A percentile compares a stretch with the other conserved stretches of the same genome.
Evolutionary conservation across 2,888 invertebrate genomes (phyloP).

Genomic region (Eupithecia centaureata): DNA sequence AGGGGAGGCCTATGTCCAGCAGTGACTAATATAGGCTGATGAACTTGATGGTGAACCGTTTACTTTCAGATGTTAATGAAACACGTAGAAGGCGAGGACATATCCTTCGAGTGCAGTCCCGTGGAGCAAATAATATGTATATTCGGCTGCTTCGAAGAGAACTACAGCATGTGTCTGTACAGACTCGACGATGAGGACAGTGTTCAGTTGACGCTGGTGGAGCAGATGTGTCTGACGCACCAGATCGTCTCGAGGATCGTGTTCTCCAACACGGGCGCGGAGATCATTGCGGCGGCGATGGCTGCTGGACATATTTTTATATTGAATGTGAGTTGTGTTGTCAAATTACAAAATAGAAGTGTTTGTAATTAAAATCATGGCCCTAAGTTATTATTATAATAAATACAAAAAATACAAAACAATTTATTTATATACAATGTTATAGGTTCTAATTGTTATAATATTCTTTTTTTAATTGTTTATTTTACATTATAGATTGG

Average conservation of each 20-base stretch:
- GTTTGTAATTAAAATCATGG: too few species aligned
- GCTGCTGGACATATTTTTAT: conserved; percentile 77
- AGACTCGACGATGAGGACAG: conserved; percentile 3
- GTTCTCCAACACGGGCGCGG: conserved; percentile 67
- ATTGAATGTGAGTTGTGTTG: conserved; percentile 55
- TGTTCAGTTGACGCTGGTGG: conserved; percentile 46
- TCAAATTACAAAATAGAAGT: too few species aligned
- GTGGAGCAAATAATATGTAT: conserved; percentile 65
- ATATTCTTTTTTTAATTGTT: too few species aligned
- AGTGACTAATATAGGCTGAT: neutral
- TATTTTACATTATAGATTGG: too few species aligned
- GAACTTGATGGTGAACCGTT: neutral
- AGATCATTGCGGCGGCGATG: conserved; percentile 70
- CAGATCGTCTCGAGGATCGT: conserved; percentile 69
- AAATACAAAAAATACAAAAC: too few species aligned
- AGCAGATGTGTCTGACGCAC: conserved; percentile 66
- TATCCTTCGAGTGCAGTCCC: conserved; percentile 68
- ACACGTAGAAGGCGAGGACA: conserved; percentile 58
- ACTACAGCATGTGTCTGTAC: conserved; percentile 67
- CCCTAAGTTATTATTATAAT: too few species aligned
- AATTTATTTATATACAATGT: too few species aligned
- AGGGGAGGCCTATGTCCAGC: too few species aligned
- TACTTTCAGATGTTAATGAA: conserved; percentile 58
- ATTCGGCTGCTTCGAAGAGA: conserved; percentile 60
- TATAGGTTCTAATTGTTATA: too few species aligned